These are phyloP conservation scores for Prunella strophiata DNA, from an alignment of 2,797 vertebrate species.

Conservation along the genomic window DNA sequence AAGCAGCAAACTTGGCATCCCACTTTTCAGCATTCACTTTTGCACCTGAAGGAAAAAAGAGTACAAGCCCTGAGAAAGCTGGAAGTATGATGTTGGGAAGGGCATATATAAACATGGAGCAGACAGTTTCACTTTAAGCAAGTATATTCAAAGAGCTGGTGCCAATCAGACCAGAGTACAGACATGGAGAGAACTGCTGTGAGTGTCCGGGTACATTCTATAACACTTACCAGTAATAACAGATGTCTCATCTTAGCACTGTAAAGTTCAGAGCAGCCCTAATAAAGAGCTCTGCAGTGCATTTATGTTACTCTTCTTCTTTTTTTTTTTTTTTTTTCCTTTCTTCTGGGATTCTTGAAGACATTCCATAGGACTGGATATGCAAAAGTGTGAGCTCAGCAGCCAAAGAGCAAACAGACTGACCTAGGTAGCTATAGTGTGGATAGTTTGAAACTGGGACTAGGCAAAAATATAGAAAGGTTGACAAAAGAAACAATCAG, in stretches of 20 bases:
- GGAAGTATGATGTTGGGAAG: neutral
- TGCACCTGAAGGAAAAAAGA: neutral
- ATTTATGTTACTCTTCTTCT: neutral
- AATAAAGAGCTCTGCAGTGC: neutral
- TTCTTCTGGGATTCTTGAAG: neutral
- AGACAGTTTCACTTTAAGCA: neutral
- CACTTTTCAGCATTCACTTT: neutral
- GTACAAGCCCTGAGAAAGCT: neutral
- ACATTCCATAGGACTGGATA: neutral
- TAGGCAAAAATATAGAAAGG: neutral
- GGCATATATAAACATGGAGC: neutral
- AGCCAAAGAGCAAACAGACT: neutral
- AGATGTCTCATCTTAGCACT: neutral
- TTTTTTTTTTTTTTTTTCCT: no score
- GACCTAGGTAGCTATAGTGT: neutral
- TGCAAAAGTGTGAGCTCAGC: neutral
- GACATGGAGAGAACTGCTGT: neutral
- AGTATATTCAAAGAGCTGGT: neutral
- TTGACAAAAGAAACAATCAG: neutral
- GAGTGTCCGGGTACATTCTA: neutral
- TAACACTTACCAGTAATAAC: neutral
- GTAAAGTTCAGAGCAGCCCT: neutral
- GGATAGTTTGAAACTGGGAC: neutral
- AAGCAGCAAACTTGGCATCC: neutral
- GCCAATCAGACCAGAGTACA: neutral